Percentiles rank a stretch among this genome's conserved stretches.
Evolutionary conservation across 2,888 invertebrate species (phyloP).

Genomic region (Drosophila glabriapex): DNA sequence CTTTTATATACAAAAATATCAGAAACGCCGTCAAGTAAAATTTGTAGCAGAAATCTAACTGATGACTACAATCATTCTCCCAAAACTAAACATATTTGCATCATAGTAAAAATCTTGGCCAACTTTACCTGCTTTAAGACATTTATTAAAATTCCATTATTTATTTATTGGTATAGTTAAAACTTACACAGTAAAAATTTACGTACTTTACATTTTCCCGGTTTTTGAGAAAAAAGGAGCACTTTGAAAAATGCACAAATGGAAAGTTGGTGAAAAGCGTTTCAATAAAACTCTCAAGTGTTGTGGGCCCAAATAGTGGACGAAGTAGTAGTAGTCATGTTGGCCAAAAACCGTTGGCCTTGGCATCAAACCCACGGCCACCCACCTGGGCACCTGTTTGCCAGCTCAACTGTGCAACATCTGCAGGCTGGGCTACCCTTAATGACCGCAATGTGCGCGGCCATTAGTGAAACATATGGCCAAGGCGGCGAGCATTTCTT

Average conservation of each 20-base stretch:
- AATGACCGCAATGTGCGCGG: conserved; percentile 78
- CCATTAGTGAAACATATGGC: conserved; percentile 80
- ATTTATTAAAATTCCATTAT: not conserved
- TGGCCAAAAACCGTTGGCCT: conserved; percentile 19
- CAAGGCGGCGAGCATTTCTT: conserved; percentile 41
- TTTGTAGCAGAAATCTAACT: not conserved
- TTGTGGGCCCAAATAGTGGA: conserved; percentile 10
- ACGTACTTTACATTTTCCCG: not conserved
- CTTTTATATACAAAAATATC: not conserved
- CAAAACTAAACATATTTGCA: not conserved
- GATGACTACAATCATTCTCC: not conserved
- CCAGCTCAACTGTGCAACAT: conserved; percentile 41
- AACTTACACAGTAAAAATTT: not conserved
- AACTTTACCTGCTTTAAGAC: not conserved
- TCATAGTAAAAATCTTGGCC: not conserved
- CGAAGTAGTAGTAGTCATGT: conserved; percentile 19
- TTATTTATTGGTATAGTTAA: not conserved
- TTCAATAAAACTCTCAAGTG: conserved; percentile 36
- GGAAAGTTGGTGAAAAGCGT: conserved; percentile 22
- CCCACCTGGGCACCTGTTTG: conserved; percentile 40
- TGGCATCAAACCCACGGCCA: not conserved
- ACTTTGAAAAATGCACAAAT: conserved; percentile 4
- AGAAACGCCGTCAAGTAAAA: not conserved
- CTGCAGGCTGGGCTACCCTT: conserved; percentile 50
- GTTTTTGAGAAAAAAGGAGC: not conserved